These are phyloP conservation scores for Sander vitreus DNA, from an alignment of 2,113 vertebrate species.

Conservation along the genomic window DNA sequence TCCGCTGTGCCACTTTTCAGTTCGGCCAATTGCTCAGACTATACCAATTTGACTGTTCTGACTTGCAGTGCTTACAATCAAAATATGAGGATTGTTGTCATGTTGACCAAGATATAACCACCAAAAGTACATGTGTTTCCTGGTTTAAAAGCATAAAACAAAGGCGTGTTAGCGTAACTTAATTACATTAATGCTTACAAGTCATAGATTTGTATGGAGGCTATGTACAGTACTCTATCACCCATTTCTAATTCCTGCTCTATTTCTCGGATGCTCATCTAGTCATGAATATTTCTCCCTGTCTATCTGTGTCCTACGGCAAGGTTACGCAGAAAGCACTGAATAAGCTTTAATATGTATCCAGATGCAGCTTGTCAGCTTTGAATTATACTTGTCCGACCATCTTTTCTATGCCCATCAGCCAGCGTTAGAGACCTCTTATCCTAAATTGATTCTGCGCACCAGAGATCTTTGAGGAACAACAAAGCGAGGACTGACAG, in stretches of 20 bases:
- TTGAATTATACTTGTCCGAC: constrained; percentile 58
- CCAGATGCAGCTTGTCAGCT: constrained; percentile 55
- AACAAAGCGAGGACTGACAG: constrained; percentile 52
- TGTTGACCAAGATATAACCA: background rate
- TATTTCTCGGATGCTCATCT: constrained; percentile 54
- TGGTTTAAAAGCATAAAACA: background rate
- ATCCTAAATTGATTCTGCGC: constrained; percentile 60
- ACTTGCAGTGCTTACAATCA: background rate
- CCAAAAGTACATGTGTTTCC: background rate
- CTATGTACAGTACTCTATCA: background rate
- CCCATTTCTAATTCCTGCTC: constrained; percentile 47
- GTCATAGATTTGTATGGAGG: constrained; percentile 1
- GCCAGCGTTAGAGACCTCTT: constrained; percentile 31
- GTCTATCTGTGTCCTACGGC: constrained; percentile 51
- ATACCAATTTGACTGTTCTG: background rate
- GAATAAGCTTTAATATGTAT: constrained; percentile 62
- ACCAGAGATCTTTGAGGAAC: constrained; percentile 43
- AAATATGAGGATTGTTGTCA: background rate
- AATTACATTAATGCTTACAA: background rate
- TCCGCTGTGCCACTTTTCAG: no score
- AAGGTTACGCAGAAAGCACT: constrained; percentile 52
- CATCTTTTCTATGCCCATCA: constrained; percentile 61
- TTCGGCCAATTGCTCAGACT: no score
- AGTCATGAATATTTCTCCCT: constrained; percentile 52
- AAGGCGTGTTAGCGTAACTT: background rate